Percentiles rank a stretch among this genome's conserved stretches.
These are phyloP conservation scores for Drosophila neocordata DNA, from an alignment of 1,140 invertebrate genomes.

Conservation along the genomic window DNA sequence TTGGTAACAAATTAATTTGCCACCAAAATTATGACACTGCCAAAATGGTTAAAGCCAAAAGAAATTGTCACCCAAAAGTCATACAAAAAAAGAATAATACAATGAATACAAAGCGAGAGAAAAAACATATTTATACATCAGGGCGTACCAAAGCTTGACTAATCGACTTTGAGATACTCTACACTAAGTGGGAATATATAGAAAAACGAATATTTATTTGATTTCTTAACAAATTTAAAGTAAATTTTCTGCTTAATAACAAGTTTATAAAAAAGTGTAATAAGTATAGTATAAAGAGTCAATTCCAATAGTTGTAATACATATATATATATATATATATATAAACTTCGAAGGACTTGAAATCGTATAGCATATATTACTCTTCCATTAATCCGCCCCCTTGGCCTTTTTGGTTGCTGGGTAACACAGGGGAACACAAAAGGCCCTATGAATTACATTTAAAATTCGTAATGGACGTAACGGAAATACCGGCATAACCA, in stretches of 20 bases:
- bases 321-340: too few relatives aligned
- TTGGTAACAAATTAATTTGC: conserved; percentile 40
- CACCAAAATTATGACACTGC: conserved; percentile 49
- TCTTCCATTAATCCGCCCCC: background rate
- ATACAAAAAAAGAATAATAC: background rate
- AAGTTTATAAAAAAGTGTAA: too few relatives aligned
- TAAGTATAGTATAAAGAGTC: too few relatives aligned
- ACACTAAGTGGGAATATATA: background rate
- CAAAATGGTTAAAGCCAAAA: conserved; percentile 11
- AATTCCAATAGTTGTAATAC: too few relatives aligned
- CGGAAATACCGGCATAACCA: conserved; percentile 75
- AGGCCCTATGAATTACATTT: conserved; percentile 52
- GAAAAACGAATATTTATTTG: too few relatives aligned
- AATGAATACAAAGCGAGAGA: background rate
- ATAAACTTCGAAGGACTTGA: too few relatives aligned
- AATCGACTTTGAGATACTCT: background rate
- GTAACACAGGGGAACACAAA: background rate
- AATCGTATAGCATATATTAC: too few relatives aligned
- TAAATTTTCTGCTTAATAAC: too few relatives aligned
- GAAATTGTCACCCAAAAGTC: conserved; percentile 14
- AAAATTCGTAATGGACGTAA: conserved; percentile 74
- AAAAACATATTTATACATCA: conserved; percentile 3
- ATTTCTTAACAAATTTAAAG: too few relatives aligned
- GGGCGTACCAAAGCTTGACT: conserved; percentile 22
- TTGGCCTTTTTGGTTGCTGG: background rate